Conservation (phyloP, 2,888 invertebrate species). For the Sipunculus nudus region DNA sequence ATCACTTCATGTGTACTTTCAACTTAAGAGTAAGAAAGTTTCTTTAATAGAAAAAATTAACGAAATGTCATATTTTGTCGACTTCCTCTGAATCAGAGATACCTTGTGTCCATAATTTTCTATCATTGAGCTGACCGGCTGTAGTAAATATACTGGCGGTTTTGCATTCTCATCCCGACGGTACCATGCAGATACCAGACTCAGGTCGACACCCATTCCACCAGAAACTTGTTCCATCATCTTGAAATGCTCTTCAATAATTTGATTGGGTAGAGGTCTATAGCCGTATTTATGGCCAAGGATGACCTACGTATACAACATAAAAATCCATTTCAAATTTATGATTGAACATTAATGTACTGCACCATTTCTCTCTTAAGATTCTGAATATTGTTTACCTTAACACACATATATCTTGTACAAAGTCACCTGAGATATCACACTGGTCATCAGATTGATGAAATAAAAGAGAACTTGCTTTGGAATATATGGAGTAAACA, state of each 20-base stretch:
- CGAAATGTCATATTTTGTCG: background rate
- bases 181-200: constrained; percentile 4
- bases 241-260: background rate
- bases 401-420: too few species aligned
- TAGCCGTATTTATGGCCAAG: constrained; percentile 15
- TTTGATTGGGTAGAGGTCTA: constrained; percentile 6
- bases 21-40: too few species aligned
- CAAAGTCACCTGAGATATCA: too few species aligned
- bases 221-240: background rate
- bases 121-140: constrained; percentile 2
- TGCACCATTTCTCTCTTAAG: too few species aligned
- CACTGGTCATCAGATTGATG: too few species aligned
- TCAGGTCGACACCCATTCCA: background rate
- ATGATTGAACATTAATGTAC: too few species aligned
- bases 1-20: too few species aligned
- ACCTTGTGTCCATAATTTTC: constrained; percentile 3
- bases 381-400: too few species aligned
- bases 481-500: too few species aligned
- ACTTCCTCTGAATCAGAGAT: background rate
- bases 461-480: too few species aligned
- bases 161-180: background rate
- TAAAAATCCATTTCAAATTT: background rate
- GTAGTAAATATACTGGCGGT: background rate
- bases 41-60: background rate
- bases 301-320: background rate